These are phyloP conservation scores for Holcopasites calliopsidis DNA, from an alignment of 1,140 invertebrate genomes.

Conservation along the genomic window DNA sequence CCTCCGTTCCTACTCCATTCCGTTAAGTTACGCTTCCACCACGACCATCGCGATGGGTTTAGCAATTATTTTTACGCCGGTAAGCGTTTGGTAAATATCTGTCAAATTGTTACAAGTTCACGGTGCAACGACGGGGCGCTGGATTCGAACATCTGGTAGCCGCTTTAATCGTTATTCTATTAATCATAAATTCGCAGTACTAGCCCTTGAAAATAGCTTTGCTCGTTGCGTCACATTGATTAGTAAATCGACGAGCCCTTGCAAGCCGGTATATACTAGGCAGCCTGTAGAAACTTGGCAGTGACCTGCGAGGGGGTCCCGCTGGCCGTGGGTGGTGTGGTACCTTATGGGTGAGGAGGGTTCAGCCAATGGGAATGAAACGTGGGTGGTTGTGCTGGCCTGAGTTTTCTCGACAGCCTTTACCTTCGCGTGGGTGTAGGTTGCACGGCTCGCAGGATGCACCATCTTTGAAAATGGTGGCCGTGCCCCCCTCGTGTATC, in stretches of 20 bases:
- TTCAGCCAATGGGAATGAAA: slow-evolving; percentile 68
- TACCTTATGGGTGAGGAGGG: slow-evolving; percentile 50
- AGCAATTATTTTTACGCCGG: background rate
- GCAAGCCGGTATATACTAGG: background rate
- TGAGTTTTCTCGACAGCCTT: slow-evolving; percentile 60
- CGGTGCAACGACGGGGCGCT: too few species aligned
- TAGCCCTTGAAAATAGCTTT: too few species aligned
- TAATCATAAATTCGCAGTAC: too few species aligned
- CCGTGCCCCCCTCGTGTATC: slow-evolving; percentile 35
- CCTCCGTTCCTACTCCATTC: slow-evolving; percentile 32
- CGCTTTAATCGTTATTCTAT: too few species aligned
- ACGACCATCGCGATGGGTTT: background rate
- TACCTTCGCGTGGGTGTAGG: slow-evolving; percentile 68
- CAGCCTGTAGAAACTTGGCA: slow-evolving; percentile 42
- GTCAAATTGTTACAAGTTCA: too few species aligned
- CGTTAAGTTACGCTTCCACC: slow-evolving; percentile 29
- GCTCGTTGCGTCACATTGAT: too few species aligned
- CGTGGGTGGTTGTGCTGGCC: slow-evolving; percentile 70
- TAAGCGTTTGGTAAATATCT: background rate
- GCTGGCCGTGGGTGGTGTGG: slow-evolving; percentile 63
- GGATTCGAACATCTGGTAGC: background rate
- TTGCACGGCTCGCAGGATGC: slow-evolving; percentile 62
- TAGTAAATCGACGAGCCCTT: too few species aligned
- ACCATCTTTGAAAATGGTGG: slow-evolving; percentile 74
- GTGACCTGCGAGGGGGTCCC: slow-evolving; percentile 49